phyloP scores from a whole-genome alignment of 2,888 invertebrate genomes.

The Brassicogethes aeneus region DNA sequence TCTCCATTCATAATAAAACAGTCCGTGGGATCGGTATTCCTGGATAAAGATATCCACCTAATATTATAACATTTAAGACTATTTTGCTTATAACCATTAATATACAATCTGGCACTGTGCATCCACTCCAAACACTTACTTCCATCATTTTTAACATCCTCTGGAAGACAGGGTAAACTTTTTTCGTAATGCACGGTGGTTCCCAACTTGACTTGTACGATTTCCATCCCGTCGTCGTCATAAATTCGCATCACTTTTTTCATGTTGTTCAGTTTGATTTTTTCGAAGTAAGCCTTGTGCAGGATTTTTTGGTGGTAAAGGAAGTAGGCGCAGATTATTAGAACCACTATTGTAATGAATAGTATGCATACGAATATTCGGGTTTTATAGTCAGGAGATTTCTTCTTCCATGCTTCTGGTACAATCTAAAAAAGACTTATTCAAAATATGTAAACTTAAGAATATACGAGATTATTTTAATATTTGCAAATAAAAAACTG shows the following conservation, averaged over 20 bases:
- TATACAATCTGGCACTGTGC: slow-evolving; percentile 60
- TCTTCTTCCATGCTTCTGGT: slow-evolving; percentile 59
- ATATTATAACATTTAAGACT: slow-evolving; percentile 77
- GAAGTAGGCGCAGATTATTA: slow-evolving; percentile 76
- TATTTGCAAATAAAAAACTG: too few species aligned
- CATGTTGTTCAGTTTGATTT: slow-evolving; percentile 73
- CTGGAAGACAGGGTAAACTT: slow-evolving; percentile 62
- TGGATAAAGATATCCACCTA: slow-evolving; percentile 68
- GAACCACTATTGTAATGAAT: slow-evolving; percentile 71
- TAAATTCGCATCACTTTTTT: slow-evolving; percentile 65
- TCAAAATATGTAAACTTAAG: too few species aligned
- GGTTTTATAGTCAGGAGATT: slow-evolving; percentile 67
- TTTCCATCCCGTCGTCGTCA: slow-evolving; percentile 60
- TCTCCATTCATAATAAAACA: slow-evolving; percentile 69
- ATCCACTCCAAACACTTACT: slow-evolving; percentile 80
- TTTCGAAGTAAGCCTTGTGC: slow-evolving; percentile 73
- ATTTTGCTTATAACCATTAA: slow-evolving; percentile 53
- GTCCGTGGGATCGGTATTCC: slow-evolving; percentile 65
- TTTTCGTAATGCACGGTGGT: slow-evolving; percentile 55
- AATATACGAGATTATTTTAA: too few species aligned
- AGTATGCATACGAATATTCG: slow-evolving; percentile 72
- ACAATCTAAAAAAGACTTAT: slow-evolving; percentile 57
- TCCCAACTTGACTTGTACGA: slow-evolving; percentile 58
- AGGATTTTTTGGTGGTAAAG: slow-evolving; percentile 75
- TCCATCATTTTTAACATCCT: slow-evolving; percentile 49